A percentile compares a stretch with the other conserved stretches of the same genome.
Evolutionary conservation across 2,797 vertebrate species (phyloP).

Genomic region (Neopelma chrysocephalum): DNA sequence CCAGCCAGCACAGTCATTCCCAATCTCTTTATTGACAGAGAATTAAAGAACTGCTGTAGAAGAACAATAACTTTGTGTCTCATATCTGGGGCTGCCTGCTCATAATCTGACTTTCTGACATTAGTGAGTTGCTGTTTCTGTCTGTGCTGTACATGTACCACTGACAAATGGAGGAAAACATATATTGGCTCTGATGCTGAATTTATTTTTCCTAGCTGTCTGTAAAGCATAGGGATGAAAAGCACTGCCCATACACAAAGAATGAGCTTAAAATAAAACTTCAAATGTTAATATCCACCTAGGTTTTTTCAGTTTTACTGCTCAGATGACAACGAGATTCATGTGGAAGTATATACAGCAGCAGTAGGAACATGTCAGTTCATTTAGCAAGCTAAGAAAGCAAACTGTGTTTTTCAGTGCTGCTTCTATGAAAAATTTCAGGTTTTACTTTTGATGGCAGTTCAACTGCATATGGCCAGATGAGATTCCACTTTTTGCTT

Average conservation of each 20-base stretch:
- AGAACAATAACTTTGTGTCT: not conserved
- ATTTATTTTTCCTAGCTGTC: not conserved
- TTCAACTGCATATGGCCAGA: not conserved
- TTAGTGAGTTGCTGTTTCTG: not conserved
- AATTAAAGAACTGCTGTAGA: not conserved
- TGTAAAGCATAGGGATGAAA: not conserved
- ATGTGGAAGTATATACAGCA: not conserved
- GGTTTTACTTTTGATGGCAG: not conserved
- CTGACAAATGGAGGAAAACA: not conserved
- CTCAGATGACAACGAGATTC: not conserved
- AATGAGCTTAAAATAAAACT: not conserved
- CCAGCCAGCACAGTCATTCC: not conserved
- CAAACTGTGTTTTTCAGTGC: not conserved
- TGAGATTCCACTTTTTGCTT: not conserved
- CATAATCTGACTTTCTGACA: not conserved
- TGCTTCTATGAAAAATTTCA: not conserved
- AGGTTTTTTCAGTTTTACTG: not conserved
- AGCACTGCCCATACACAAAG: not conserved
- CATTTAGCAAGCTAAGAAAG: not conserved
- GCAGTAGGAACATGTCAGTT: not conserved
- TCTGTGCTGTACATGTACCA: not conserved
- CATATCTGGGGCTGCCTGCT: not conserved
- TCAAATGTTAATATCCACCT: not conserved
- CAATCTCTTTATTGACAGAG: not conserved
- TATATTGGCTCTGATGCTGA: not conserved